Evolutionary conservation across 2,797 vertebrate species (phyloP), one percentile per base, ranked within the genome.

Genomic region (Eidolon dupreanum): DNA sequence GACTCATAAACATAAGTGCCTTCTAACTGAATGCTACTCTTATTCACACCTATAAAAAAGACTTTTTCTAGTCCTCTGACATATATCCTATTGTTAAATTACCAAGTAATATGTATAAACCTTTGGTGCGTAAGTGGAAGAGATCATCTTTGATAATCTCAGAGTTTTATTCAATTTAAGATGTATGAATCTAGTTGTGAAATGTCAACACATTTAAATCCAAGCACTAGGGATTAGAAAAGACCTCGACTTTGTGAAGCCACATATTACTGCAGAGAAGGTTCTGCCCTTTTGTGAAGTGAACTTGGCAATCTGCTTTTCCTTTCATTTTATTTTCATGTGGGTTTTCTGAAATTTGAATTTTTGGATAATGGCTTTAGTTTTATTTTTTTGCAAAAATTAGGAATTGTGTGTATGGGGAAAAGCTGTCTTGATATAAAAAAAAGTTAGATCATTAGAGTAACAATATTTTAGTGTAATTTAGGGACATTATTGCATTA

Each of bases 401-500:
- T 91, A 83, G 82, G 57, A 89, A 46, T 96, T 87, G 20, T 93
- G 53, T 93, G 22, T 90, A 82, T 90, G 95, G 90, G 90, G 84
- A 97, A 96, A 96, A 97, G 63, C 94, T 66, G 17, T 92, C 89
- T 95, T 96, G 84, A 82, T 88, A 79, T 92, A 36, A 91, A 97
- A 94, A 49, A 88, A 88, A 83, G 68, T 38, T 36, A 55, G 75
- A 53, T 59, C n/a, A 78, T 94, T 71, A 92, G 57, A 97, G 46
- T 86, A 93, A 92, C 71, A 93, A 41, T 87, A 86, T 94, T 94
- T 92, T 95, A 93, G 77, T 98, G 49, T 95, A 96, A 97, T 92
- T 94, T 88, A 94, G 93, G 63, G 91, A 90, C 91, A 96, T 97
- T 97, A 96, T 97, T 97, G 90, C 71, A 94, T 97, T 98, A 97